Base-by-base conservation (phyloP, 2,888 invertebrate genomes). In the Sinohyriopsis cumingii region DNA sequence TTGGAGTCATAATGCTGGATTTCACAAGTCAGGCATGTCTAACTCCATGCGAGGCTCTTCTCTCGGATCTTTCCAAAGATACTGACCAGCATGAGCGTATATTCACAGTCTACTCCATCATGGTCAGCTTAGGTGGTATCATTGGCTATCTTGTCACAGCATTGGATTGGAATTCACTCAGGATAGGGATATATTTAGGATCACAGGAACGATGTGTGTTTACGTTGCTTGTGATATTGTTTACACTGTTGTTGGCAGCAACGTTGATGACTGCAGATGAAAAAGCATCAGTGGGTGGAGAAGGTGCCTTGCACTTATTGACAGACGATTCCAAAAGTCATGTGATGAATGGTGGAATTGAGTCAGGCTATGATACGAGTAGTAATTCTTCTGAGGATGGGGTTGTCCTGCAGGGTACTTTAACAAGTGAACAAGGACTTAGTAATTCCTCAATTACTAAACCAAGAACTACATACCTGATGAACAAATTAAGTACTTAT, bases 11-110 rank as follows among this genome's bases (percentile, higher is more conserved):
- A 45, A 91, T 98, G 57, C 91, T 98, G 76, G 98, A 98, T 90
- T 98, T 98, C 88, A 96, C 97, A 84, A 97, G 97, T 0, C 98
- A 98, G 88, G 96, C 97, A 53, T 97, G 97, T 84, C 96, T 98
- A 89, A 97, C 97, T 87, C 98, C 98, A 0, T 94, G 97, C 0
- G 93, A 98, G 80, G 97, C 98, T 60, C 96, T 97, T 91, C 92
- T 98, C 0, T 93, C 98, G 33, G 98, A 98, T 88, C 95, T 97
- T 65, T 96, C 96, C 69, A 91, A 95, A 80, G 95, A 82, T n/a
- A 86, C 96, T 90, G 96, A 96, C 91, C 97, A 98, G 88, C 97
- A 98, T 86, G 96, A 97, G 0, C 93, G 94, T 85, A 97, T 97
- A 0, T 92, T 98, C 25, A 97, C 96, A 82, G 96, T 97, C 3